Conservation (phyloP, 2,888 invertebrate species). For the Acanthosoma haemorrhoidale region DNA sequence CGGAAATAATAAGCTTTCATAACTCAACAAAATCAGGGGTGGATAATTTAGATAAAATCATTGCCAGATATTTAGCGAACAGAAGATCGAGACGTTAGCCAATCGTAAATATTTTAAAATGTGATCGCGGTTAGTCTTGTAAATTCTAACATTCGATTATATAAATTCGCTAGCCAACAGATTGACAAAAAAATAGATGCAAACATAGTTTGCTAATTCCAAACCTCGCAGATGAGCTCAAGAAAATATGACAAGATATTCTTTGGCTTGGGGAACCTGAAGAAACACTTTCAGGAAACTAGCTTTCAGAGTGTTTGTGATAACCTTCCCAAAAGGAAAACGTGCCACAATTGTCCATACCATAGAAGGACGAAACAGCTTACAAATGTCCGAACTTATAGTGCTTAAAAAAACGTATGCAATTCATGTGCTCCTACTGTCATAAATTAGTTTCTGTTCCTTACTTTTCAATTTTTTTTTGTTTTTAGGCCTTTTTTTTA, state of each 20-base stretch:
- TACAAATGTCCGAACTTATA: background rate
- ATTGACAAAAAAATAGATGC: background rate
- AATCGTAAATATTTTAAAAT: background rate
- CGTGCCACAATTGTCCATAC: too few relatives aligned
- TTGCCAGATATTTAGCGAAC: conserved; percentile 37
- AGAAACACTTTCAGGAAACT: background rate
- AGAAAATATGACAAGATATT: background rate
- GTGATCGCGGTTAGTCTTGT: background rate
- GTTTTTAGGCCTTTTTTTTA: background rate
- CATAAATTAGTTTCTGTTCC: background rate
- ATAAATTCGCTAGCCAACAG: background rate
- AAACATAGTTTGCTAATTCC: background rate
- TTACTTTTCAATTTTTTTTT: background rate
- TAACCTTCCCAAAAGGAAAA: too few relatives aligned
- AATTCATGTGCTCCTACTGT: background rate
- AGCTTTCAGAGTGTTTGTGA: background rate
- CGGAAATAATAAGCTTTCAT: conserved; percentile 29
- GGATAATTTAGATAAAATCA: conserved; percentile 26
- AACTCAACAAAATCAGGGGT: conserved; percentile 29
- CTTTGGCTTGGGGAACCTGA: background rate
- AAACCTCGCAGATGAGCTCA: background rate
- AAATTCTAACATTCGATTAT: background rate
- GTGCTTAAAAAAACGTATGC: background rate
- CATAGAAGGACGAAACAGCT: background rate
- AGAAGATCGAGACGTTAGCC: conserved; percentile 32